phyloP scores from a whole-genome alignment of 2,888 invertebrate species.

The Norana najaformis region DNA sequence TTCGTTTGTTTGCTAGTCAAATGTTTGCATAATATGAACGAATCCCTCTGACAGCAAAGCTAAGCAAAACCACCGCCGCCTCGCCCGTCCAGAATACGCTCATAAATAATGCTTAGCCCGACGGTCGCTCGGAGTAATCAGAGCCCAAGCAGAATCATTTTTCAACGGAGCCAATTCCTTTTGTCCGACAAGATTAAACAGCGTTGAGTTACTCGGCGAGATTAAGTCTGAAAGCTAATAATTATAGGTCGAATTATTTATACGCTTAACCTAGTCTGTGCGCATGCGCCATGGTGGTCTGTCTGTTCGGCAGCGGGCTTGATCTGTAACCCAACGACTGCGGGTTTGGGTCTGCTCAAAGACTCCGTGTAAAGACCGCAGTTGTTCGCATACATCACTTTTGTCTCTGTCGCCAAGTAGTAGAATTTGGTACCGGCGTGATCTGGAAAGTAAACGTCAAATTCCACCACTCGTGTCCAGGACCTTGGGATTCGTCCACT shows the following conservation, averaged over 20 bases:
- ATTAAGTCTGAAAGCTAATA: neutral
- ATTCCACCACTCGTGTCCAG: too few species aligned
- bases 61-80: neutral
- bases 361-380: neutral
- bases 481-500: too few species aligned
- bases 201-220: too few species aligned
- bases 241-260: neutral
- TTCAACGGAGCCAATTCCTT: neutral
- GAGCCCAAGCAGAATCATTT: neutral
- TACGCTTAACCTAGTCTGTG: neutral
- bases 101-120: neutral
- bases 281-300: neutral
- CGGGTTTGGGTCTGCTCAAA: neutral
- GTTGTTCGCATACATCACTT: neutral
- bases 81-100: neutral
- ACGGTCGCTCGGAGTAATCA: neutral
- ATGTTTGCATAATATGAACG: constrained; percentile 1
- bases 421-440: neutral
- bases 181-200: neutral
- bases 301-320: neutral
- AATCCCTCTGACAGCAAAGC: neutral
- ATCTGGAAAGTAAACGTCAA: too few species aligned
- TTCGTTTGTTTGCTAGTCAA: neutral
- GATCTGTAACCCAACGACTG: neutral
- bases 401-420: neutral